Evolutionary conservation across 2,888 invertebrate species (phyloP), one percentile per base, ranked within the genome.

Genomic region (Lasiommata megera): DNA sequence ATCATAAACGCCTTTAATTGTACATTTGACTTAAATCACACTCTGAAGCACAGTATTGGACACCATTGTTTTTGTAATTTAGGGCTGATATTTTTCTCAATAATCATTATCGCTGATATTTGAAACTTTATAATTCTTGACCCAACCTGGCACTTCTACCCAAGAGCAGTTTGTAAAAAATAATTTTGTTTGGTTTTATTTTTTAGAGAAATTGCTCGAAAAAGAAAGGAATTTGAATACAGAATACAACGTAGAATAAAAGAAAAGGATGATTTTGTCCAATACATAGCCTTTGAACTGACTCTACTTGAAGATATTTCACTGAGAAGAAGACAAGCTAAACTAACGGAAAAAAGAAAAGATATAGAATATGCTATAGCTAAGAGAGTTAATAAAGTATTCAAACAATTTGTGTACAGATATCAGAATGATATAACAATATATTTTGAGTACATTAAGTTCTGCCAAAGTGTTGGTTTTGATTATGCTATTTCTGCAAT

Each of bases 361-460:
- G 92, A 94, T 67, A 92, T 95, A 69, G 93, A 97, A 77, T 92
- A 92, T 75, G 83, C 93, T 0, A 94, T 97, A 65, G 91, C 93
- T 0, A 94, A 93, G 59, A 92, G 95, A 63, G 92, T 97, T 8
- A 94, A 95, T 70, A 92, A 92, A 70, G 80, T 97, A 17, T 97
- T 95, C 73, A 94, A 93, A 74, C 94, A 93, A 67, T 93, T 94
- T 16, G 89, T 95, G 54, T 88, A 89, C 31, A 91, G 93, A 63
- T 96, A 94, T 73, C 93, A 94, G 69, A 92, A 94, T 71, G 95
- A 97, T 73, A 82, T 94, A 37, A 92, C 94, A 64, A 88, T 97
- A 56, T 96, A 95, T 93, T 91, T 95, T 69, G 94, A 94, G 41
- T 95, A 95, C 71, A 94, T 97, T 53, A 94, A 95, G 70, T 97